Base-by-base conservation (phyloP, 2,888 invertebrate species). In the Ctenicera cuprea region DNA sequence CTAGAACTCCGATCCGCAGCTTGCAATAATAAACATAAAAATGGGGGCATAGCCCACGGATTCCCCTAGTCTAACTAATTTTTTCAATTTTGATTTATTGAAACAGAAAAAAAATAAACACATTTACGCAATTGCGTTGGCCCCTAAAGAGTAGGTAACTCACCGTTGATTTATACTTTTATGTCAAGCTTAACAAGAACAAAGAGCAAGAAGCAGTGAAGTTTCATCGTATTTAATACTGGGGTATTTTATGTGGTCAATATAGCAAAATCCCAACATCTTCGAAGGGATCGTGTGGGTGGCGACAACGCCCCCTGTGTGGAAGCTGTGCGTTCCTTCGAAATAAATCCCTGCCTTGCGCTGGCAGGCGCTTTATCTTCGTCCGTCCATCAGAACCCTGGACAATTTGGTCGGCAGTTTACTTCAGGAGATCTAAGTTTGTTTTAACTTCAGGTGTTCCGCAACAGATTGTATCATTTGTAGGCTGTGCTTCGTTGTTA, bases 361-460 rank as follows among this genome's bases (percentile, higher is more conserved):
- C 65, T 52, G 65, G 48, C 65, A 65, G 65, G 14, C 52, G 65
- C 65, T 65, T 65, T 65, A 65, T 65, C 65, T 65, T 65, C 52
- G 50, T 65, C 48, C 65, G 52, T 65, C 65, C 52, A 52, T 52
- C 65, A 65, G 33, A 22, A 38, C 50, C 38, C 37, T 48, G 65
- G 63, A 63, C 63, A 16, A 45, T 45, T 43, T 45, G 38, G 45
- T 12, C 41, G 38, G 26, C 30, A 45, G 63, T 63, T 63, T 63
- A 63, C 41, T 63, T 26, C 33, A 22, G 45, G 30, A 45, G 11
- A 63, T 45, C 63, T 20, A 30, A 63, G 45, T 63, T 45, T 63
- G 11, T 38, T 59, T 16, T 37, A 59, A 59, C 61, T 61, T 41
- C 61, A 61, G 61, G 61, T 61, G 41, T 52, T 26, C 2, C 2